Percentiles rank a stretch among this genome's conserved stretches.
Conservation (phyloP, 1,140 invertebrate species). For the Saccostrea echinata region DNA sequence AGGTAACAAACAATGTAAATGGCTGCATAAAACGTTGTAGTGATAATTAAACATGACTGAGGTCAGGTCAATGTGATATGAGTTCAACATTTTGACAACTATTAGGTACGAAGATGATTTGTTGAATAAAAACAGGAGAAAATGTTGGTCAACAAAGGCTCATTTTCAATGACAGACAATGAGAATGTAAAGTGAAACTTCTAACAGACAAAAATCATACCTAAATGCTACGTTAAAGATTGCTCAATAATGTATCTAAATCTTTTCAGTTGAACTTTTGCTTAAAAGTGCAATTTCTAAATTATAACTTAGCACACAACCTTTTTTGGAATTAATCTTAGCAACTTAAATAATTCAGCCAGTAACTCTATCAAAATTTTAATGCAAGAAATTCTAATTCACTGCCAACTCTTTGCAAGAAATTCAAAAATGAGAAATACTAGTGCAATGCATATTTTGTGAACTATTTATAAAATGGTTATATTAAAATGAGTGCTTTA, state of each 20-base stretch:
- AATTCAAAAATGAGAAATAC: neutral
- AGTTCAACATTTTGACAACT: neutral
- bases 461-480: conserved; percentile 9
- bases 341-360: neutral
- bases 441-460: neutral
- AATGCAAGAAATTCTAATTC: neutral
- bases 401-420: neutral
- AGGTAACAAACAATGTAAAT: conserved; percentile 3
- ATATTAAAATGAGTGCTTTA: conserved; percentile 13
- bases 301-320: neutral
- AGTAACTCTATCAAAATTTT: neutral
- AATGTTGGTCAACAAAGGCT: neutral
- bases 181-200: neutral
- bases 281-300: neutral
- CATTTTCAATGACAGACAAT: neutral
- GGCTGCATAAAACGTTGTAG: conserved; percentile 6
- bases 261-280: neutral
- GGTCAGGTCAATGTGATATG: conserved; percentile 16
- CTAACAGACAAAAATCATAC: neutral
- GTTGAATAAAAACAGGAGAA: too few species aligned
- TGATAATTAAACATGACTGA: neutral
- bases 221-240: neutral
- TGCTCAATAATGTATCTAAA: neutral
- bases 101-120: neutral
- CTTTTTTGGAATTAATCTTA: neutral